These are phyloP conservation scores for Lota lota DNA, from an alignment of 2,113 vertebrate species.

Conservation along the genomic window DNA sequence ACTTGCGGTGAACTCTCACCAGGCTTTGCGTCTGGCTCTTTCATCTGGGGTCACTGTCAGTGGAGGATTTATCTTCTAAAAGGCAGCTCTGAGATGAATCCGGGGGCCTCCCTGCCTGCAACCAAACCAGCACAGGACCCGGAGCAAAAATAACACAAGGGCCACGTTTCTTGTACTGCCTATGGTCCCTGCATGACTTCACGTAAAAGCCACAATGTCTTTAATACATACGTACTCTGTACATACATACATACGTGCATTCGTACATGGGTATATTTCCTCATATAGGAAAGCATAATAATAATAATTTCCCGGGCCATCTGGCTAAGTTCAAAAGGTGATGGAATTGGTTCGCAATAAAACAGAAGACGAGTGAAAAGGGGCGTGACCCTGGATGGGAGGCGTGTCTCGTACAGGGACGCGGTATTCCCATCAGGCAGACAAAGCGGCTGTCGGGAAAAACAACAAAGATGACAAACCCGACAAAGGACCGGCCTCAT, in stretches of 20 bases:
- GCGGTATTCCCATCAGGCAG: conserved; percentile 49
- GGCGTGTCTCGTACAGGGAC: conserved; percentile 30
- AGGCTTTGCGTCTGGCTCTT: conserved; percentile 64
- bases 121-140: neutral
- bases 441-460: conserved; percentile 50
- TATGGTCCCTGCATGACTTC: no score
- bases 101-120: neutral
- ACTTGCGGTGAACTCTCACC: conserved; percentile 72
- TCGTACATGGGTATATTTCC: no score
- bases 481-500: conserved; percentile 39
- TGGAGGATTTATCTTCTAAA: conserved; percentile 64
- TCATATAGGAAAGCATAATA: no score
- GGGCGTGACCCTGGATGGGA: neutral
- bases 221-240: neutral
- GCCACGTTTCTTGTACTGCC: no score
- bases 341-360: neutral
- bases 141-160: no score
- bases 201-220: no score
- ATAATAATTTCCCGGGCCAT: no score
- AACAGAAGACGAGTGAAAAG: neutral
- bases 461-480: conserved; percentile 47
- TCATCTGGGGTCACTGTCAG: conserved; percentile 74
- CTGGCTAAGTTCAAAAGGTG: no score
- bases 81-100: conserved; percentile 57
- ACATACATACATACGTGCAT: neutral